A percentile compares a stretch with the other conserved stretches of the same genome.
Evolutionary conservation across 1,140 invertebrate genomes (phyloP).

Genomic region (Aphaenogaster floridana): DNA sequence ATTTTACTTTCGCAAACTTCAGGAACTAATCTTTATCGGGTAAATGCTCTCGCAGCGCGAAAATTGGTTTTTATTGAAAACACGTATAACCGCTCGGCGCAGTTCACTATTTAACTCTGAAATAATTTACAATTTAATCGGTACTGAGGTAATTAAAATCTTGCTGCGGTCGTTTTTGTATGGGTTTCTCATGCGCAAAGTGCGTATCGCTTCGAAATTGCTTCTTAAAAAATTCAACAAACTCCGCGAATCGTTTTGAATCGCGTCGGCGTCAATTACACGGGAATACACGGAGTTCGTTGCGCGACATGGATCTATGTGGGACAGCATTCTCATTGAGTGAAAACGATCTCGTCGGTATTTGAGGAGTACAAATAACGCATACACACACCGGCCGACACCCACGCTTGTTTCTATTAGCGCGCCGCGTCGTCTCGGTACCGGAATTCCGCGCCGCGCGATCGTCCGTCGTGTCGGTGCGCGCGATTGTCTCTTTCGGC

Average conservation of each 20-base stretch:
- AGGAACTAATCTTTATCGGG: not conserved
- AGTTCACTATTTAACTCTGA: not conserved
- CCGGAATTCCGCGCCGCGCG: constrained; percentile 29
- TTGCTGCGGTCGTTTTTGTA: not conserved
- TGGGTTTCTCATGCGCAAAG: not conserved
- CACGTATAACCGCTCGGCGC: not conserved
- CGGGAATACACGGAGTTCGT: not conserved
- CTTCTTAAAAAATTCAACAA: not conserved
- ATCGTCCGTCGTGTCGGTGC: not conserved
- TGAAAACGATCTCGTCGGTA: constrained; percentile 41
- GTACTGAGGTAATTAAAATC: not conserved
- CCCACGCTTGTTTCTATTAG: constrained; percentile 34
- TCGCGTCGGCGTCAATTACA: not conserved
- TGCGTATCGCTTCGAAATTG: not conserved
- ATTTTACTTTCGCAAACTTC: constrained; percentile 42
- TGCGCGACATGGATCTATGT: not conserved
- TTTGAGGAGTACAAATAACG: constrained; percentile 32
- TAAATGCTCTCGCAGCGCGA: constrained; percentile 8
- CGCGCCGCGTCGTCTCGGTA: constrained; percentile 9
- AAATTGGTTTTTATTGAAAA: constrained; percentile 34
- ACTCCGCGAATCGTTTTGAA: not conserved
- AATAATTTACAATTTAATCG: not conserved
- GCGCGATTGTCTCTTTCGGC: constrained; percentile 35
- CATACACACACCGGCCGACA: not conserved
- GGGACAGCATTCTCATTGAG: constrained; percentile 24